phyloP scores from a whole-genome alignment of 2,113 vertebrate species.

The Pongo pygmaeus region DNA sequence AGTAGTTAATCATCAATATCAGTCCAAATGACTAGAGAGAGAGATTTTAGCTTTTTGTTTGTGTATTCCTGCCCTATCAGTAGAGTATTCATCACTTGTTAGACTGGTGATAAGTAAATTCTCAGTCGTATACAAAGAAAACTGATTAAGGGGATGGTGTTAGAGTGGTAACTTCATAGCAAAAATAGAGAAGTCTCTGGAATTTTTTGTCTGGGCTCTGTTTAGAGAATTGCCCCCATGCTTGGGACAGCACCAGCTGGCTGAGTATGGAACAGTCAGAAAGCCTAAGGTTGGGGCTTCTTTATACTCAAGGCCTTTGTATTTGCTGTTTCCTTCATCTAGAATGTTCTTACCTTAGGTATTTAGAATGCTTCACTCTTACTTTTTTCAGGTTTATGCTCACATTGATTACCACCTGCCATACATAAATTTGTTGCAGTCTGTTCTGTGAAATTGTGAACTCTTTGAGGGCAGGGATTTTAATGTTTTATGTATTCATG shows the following conservation, averaged over 20 bases:
- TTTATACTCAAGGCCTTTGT: not conserved
- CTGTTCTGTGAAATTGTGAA: constrained; percentile 1
- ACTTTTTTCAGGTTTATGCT: not conserved
- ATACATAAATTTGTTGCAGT: not conserved
- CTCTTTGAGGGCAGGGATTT: not conserved
- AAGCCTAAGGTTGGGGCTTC: not conserved
- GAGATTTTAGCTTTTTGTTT: not conserved
- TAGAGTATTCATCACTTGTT: not conserved
- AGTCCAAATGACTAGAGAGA: not conserved
- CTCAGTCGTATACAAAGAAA: not conserved
- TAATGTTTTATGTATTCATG: constrained; percentile 12
- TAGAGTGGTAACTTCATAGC: not conserved
- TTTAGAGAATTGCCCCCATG: not conserved
- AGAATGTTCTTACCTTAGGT: not conserved
- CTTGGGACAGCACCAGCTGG: not conserved
- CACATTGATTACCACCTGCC: not conserved
- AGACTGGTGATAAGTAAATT: constrained; percentile 27
- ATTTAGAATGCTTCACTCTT: not conserved
- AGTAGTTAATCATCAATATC: not conserved
- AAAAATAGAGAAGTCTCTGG: not conserved
- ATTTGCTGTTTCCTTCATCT: not conserved
- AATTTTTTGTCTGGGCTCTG: not conserved
- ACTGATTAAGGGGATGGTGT: not conserved
- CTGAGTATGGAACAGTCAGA: not conserved
- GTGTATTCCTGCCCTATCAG: not conserved